phyloP scores from a whole-genome alignment of 1,140 invertebrate species.

The Parasteatoda tepidariorum region DNA sequence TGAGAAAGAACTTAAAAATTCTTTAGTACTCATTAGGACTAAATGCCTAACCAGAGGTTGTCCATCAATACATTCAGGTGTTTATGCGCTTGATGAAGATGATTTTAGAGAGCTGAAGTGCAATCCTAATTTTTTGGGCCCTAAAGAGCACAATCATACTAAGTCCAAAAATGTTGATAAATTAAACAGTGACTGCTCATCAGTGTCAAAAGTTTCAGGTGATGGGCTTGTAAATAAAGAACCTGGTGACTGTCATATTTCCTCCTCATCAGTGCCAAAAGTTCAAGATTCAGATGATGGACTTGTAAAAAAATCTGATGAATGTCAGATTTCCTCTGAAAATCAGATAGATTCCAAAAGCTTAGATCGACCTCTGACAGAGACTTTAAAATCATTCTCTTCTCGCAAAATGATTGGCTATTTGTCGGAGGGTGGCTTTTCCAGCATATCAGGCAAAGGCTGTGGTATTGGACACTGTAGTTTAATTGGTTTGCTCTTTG shows the following conservation, averaged over 20 bases:
- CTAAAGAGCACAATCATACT: slow-evolving; percentile 20
- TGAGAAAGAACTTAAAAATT: neutral
- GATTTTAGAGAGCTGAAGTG: slow-evolving; percentile 16
- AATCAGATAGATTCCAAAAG: neutral
- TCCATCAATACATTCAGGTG: slow-evolving; percentile 12
- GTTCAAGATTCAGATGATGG: neutral
- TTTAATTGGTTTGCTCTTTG: slow-evolving; percentile 1
- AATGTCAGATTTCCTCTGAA: neutral
- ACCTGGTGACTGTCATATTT: neutral
- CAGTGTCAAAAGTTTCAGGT: too few species aligned
- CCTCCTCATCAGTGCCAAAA: neutral
- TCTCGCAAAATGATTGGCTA: slow-evolving; percentile 54
- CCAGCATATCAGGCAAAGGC: neutral
- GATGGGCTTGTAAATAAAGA: neutral
- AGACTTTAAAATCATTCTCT: slow-evolving; percentile 10
- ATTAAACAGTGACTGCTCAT: neutral
- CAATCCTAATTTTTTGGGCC: neutral
- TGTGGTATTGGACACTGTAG: slow-evolving; percentile 50
- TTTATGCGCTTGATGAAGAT: slow-evolving; percentile 7
- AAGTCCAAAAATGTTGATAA: neutral
- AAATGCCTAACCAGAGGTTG: neutral
- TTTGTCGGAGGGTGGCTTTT: slow-evolving; percentile 45
- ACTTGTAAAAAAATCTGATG: neutral
- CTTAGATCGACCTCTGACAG: slow-evolving; percentile 14
- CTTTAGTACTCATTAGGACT: slow-evolving; percentile 17